phyloP scores from a whole-genome alignment of 2,797 vertebrate genomes.

The Chelidonichthys spinosus region DNA sequence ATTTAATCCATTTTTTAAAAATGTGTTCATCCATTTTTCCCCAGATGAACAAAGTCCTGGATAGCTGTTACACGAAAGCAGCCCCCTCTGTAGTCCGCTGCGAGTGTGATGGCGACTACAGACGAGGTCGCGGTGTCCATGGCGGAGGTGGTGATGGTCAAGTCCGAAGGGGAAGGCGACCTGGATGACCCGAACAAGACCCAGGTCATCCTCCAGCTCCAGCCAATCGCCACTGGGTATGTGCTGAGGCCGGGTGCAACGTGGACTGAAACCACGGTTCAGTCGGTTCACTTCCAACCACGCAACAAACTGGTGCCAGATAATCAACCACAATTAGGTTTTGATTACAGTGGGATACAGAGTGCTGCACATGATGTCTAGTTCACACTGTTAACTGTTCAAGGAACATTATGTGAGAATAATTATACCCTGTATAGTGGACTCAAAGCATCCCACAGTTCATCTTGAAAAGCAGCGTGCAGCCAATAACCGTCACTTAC shows the following conservation, averaged over 20 bases:
- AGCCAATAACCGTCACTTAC: too few species aligned
- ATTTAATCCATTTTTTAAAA: neutral
- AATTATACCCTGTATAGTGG: too few species aligned
- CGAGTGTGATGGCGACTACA: conserved; percentile 87
- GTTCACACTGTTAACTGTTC: too few species aligned
- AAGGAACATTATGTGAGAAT: too few species aligned
- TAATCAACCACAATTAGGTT: neutral
- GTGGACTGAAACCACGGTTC: too few species aligned
- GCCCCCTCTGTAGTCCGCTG: conserved; percentile 36
- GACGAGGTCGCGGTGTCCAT: conserved; percentile 93
- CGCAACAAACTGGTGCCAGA: too few species aligned
- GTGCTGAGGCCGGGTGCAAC: conserved; percentile 42
- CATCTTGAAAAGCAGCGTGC: too few species aligned
- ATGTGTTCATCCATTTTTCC: neutral
- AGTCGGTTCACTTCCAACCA: too few species aligned
- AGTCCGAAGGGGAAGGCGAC: conserved; percentile 86
- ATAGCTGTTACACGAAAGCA: conserved; percentile 38
- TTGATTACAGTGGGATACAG: neutral
- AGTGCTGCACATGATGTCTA: neutral
- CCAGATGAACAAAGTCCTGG: conserved; percentile 60
- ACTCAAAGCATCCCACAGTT: too few species aligned
- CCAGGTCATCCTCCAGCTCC: conserved; percentile 95
- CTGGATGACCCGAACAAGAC: conserved; percentile 91
- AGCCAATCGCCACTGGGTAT: conserved; percentile 92
- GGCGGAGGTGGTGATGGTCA: conserved; percentile 93